A percentile compares a stretch with the other conserved stretches of the same genome.
phyloP scores from a whole-genome alignment of 2,113 vertebrate species.

The Colius striatus region DNA sequence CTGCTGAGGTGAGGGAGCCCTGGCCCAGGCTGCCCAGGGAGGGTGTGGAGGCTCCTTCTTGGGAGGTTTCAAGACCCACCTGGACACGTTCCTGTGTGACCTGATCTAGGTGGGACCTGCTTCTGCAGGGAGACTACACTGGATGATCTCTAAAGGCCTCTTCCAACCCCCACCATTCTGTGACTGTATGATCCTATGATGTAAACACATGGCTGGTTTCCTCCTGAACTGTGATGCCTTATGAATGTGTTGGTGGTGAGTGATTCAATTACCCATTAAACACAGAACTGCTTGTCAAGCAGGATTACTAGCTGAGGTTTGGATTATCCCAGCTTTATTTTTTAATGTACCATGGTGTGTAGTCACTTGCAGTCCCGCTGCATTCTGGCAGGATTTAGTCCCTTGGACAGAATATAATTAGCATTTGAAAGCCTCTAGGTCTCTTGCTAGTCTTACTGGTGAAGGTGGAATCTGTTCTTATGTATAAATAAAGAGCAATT shows the following conservation, averaged over 20 bases:
- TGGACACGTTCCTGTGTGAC: no score
- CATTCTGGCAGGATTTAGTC: not conserved
- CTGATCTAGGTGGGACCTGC: no score
- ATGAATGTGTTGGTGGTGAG: not conserved
- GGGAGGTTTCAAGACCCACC: no score
- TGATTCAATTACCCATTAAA: not conserved
- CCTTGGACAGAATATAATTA: not conserved
- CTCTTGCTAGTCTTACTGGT: not conserved
- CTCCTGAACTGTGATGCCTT: not conserved
- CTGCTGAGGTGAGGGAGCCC: no score
- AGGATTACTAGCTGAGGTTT: not conserved
- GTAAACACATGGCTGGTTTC: rapidly evolving
- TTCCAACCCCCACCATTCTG: no score
- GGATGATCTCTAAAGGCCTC: no score
- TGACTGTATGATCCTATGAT: no score
- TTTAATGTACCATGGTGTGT: not conserved
- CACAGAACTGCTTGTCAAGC: not conserved
- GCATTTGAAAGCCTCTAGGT: not conserved
- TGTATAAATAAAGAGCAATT: not conserved
- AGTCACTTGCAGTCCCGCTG: not conserved
- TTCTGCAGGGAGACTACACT: no score
- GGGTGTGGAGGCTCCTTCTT: no score
- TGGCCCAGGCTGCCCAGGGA: no score
- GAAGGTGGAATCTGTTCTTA: not conserved
- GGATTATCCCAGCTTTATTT: not conserved